Base-by-base conservation (phyloP, 2,113 vertebrate species). In the Leptocoma aspasia region DNA sequence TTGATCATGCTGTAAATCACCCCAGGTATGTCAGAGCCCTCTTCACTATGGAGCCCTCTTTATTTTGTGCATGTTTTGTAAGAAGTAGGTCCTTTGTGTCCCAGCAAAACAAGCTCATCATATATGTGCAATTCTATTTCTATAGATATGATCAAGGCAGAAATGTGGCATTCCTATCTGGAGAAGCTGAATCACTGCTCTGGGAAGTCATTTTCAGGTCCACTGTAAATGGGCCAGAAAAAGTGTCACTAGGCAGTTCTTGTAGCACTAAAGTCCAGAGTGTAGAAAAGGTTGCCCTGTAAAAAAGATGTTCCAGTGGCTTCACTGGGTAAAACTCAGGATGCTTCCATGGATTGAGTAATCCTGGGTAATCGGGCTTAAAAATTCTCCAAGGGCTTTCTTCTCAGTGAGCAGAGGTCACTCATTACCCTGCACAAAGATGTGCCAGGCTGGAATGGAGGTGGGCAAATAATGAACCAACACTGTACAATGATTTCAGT, bases 401-500 rank as follows among this genome's bases (percentile, higher is more conserved):
- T 60, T 50, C 41, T 39, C 37, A 53, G 12, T 13, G 15, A 80
- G 52, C 24, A 70, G 22, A 52, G 37, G 10, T 64, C 44, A 63
- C 59, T 59, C 14, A 30, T 37, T 17, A 47, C 15, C 7, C 7
- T n/a, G 31, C 10, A 24, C 7, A 54, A 63, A 78, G 49, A 11
- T 0, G 0, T 45, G 47, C 28, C 37, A 47, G 26, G 28, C 15
- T 54, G 45, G 18, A 56, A 41, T 14, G 23, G 13, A 42, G 11
- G 13, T 1, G 2, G 16, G 5, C 1, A 92, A 53, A 82, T 17
- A 68, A 64, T 5, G 8, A 77, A 28, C 11, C 42, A 31, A 56
- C 18, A 22, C 39, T 53, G 7, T 13, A 42, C 12, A 28, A 12
- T 6, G 5, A 76, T 57, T 87, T 87, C 49, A 50, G 26, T 71